Percentiles rank a stretch among this genome's conserved stretches.
Conservation (phyloP, 1,140 invertebrate genomes). For the Muscidifurax raptorellus region DNA sequence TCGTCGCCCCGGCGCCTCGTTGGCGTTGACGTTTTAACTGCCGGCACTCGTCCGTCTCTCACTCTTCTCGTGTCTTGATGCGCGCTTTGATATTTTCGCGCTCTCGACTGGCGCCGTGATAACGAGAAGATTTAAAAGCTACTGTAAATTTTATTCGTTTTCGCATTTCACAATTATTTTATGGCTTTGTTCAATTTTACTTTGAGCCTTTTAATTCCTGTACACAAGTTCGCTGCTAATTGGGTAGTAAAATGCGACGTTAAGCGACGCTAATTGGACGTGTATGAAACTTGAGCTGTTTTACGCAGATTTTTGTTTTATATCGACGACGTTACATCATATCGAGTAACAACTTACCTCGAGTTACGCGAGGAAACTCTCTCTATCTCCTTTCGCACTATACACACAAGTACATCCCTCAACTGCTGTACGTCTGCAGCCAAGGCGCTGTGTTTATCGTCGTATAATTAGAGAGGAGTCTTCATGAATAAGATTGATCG, state of each 20-base stretch:
- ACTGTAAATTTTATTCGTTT: not conserved
- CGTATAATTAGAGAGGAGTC: conserved; percentile 1
- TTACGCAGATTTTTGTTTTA: not conserved
- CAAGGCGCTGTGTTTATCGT: not conserved
- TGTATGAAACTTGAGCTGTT: not conserved
- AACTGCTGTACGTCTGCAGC: not conserved
- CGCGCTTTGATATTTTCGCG: not conserved
- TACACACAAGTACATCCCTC: not conserved
- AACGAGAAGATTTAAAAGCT: not conserved
- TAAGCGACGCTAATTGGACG: not conserved
- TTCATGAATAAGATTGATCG: not conserved
- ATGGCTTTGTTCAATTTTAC: too few species aligned
- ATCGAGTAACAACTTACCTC: not conserved
- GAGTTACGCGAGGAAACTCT: not conserved
- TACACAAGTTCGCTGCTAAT: too few species aligned
- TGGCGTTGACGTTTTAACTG: not conserved
- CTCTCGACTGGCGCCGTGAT: not conserved
- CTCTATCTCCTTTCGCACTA: not conserved
- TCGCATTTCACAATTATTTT: too few species aligned
- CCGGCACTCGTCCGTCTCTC: not conserved
- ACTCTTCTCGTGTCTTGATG: not conserved
- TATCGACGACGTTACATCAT: not conserved
- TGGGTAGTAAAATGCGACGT: not conserved
- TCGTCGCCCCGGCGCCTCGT: not conserved
- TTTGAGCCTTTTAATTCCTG: too few species aligned